Percentiles rank a stretch among this genome's conserved stretches.
Conservation (phyloP, 1,140 invertebrate genomes). For the Linepithema humile region DNA sequence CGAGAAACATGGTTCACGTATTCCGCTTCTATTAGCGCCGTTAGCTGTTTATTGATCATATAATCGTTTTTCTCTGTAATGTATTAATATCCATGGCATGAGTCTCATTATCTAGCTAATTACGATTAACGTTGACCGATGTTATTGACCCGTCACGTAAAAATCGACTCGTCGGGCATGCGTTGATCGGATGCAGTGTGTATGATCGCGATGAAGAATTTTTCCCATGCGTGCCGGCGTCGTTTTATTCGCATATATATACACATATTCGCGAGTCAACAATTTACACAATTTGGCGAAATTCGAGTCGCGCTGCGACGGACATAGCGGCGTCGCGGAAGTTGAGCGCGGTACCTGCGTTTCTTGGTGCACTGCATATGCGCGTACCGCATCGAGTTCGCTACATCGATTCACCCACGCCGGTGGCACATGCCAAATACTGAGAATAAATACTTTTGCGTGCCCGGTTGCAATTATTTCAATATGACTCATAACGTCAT, state of each 20-base stretch:
- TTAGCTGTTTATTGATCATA: too few relatives aligned
- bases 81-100: neutral
- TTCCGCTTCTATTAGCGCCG: neutral
- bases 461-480: neutral
- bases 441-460: neutral
- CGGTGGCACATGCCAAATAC: neutral
- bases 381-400: slow-evolving; percentile 9
- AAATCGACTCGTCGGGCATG: neutral
- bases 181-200: neutral
- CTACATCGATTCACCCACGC: slow-evolving; percentile 42
- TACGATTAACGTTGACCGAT: neutral
- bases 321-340: neutral
- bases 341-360: neutral
- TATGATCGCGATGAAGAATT: neutral
- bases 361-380: slow-evolving; percentile 33
- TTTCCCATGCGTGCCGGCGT: neutral
- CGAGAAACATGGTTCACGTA: neutral
- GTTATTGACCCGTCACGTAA: neutral
- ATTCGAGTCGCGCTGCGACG: neutral
- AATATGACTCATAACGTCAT: neutral
- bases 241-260: neutral
- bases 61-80: neutral
- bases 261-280: neutral
- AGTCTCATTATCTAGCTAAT: neutral
- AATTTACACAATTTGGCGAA: slow-evolving; percentile 9